Evolutionary conservation across 2,888 invertebrate genomes (phyloP), one percentile per base, ranked within the genome.

Genomic region (Metalampra italica): DNA sequence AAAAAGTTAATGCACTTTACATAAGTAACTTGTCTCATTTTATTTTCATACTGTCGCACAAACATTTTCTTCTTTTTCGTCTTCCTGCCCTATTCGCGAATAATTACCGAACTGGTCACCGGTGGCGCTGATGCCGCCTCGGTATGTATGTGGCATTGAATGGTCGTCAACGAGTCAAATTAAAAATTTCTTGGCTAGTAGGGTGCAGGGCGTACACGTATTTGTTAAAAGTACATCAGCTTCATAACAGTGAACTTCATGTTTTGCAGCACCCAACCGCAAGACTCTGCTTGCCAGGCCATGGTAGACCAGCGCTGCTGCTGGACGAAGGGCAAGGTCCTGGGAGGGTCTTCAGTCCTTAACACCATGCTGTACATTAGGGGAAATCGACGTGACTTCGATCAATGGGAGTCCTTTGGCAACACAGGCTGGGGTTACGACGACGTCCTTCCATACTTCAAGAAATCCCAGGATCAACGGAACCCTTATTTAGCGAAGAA

Each of bases 291-390:
- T 0, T 97, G 96, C 59, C 95, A 95, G 72, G 96, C 96, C 0
- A 96, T 96, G 96, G 89, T 92, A 47, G 96, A 96, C 68, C 92
- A 94, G 64, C 91, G 96, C 40, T 96, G 96, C 69, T 93, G 94
- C 66, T 97, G 97, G 97, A 97, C 97, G 0, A 91, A 97, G 51
- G 97, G 98, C 43, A 97, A 97, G 84, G 93, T 95, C 0, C 84
- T 97, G 0, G 97, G 97, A 0, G 97, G 97, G 0, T 95, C 95
- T 4, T 95, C 95, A 37, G 96, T 96, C 0, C 88, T 97, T 0
- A 97, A 97, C 71, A 96, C 96, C 1, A 97, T 97, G 97, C 90
- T 97, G 0, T 98, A 98, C 75, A 93, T 97, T 40, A 90, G 98
- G 53, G 98, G 98, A 0, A 97, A 97, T 76, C 91, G 92, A 49